Percentiles rank a stretch among this genome's conserved stretches.
phyloP scores from a whole-genome alignment of 2,113 vertebrate species.

The Scomber japonicus region DNA sequence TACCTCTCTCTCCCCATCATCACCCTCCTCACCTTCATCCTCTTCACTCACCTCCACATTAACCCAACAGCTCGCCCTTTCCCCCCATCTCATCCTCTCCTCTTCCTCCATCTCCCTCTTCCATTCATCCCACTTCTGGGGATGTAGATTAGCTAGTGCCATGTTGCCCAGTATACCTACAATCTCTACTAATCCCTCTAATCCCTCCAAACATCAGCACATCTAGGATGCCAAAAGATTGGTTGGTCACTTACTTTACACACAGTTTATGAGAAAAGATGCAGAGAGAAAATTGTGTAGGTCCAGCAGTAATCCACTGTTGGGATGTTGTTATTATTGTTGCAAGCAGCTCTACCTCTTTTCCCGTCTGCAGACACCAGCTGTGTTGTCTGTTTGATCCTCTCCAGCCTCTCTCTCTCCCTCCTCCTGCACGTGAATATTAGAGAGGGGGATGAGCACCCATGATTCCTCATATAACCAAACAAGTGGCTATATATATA shows the following conservation, averaged over 20 bases:
- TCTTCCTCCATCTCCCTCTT: constrained; percentile 31
- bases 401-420: constrained; percentile 29
- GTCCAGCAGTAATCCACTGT: background rate
- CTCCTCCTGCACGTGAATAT: constrained; percentile 36
- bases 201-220: constrained; percentile 8
- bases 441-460: background rate
- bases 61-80: constrained; percentile 19
- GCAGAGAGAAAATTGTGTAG: background rate
- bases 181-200: constrained; percentile 9
- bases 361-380: constrained; percentile 34
- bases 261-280: background rate
- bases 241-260: constrained; percentile 30
- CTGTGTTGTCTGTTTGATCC: constrained; percentile 27
- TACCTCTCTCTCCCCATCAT: background rate
- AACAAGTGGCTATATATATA: constrained; percentile 49
- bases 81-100: constrained; percentile 32
- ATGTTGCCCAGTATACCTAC: constrained; percentile 19
- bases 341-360: constrained; percentile 11
- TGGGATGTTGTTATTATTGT: constrained; percentile 32
- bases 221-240: background rate
- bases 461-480: constrained; percentile 44
- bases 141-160: constrained; percentile 29
- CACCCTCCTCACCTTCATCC: background rate
- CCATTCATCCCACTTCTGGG: constrained; percentile 37
- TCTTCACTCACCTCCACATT: background rate